Conservation (phyloP, 2,888 invertebrate species). For the Diplazon laetatorius region DNA sequence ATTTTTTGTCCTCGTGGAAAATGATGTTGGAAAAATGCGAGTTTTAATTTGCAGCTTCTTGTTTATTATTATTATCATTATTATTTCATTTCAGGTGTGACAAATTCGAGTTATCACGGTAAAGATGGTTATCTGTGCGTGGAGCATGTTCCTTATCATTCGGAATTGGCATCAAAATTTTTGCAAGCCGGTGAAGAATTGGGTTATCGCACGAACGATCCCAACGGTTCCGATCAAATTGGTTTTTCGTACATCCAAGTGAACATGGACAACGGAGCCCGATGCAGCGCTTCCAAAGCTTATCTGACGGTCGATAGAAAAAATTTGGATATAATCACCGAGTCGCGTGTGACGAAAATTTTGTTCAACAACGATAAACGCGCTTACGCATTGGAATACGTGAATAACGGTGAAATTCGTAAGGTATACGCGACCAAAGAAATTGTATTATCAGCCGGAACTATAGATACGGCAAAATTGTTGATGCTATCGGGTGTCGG, state of each 20-base stretch:
- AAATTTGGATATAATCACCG: slow-evolving; percentile 78
- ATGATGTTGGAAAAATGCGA: neutral
- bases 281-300: slow-evolving; percentile 84
- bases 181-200: slow-evolving; percentile 79
- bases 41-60: neutral
- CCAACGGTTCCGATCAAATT: slow-evolving; percentile 83
- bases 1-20: no score
- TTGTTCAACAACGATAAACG: slow-evolving; percentile 75
- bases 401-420: slow-evolving; percentile 85
- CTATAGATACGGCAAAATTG: slow-evolving; percentile 91
- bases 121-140: slow-evolving; percentile 80
- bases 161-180: slow-evolving; percentile 78
- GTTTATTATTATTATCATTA: slow-evolving; percentile 12
- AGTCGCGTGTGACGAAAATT: slow-evolving; percentile 75
- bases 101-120: slow-evolving; percentile 83
- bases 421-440: slow-evolving; percentile 85
- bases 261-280: slow-evolving; percentile 83
- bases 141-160: slow-evolving; percentile 80
- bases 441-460: slow-evolving; percentile 87
- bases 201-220: slow-evolving; percentile 80
- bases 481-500: slow-evolving; percentile 88
- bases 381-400: slow-evolving; percentile 78
- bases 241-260: slow-evolving; percentile 84
- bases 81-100: slow-evolving; percentile 80
- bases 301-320: slow-evolving; percentile 83